Conservation (phyloP, 2,888 invertebrate species). For the Melanargia galathea region DNA sequence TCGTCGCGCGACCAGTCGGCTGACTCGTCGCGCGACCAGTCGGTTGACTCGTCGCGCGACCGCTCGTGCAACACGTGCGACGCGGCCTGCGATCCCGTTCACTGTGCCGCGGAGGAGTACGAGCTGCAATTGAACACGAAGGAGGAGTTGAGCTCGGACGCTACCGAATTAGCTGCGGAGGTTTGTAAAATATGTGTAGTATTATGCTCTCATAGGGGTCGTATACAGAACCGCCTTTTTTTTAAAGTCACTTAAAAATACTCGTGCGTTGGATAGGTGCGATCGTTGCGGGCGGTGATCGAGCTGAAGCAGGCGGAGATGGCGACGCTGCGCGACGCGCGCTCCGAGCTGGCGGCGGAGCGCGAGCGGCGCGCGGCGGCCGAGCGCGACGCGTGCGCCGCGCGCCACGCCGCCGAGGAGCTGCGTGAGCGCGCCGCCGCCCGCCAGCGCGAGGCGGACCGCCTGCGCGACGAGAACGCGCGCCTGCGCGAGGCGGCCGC, state of each 20-base stretch:
- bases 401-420: constrained; percentile 94
- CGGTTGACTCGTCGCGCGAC: constrained; percentile 48
- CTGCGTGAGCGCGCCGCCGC: constrained; percentile 89
- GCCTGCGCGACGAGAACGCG: constrained; percentile 84
- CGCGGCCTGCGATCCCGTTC: constrained; percentile 74
- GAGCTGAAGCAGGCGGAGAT: constrained; percentile 94
- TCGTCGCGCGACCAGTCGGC: constrained; percentile 49
- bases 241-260: no score
- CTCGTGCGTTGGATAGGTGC: constrained; percentile 64
- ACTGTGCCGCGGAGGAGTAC: constrained; percentile 67
- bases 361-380: constrained; percentile 88
- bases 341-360: constrained; percentile 86
- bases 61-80: constrained; percentile 62
- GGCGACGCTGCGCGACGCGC: constrained; percentile 87
- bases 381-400: constrained; percentile 87
- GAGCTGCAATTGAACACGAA: constrained; percentile 62
- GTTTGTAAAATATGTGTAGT: constrained; percentile 46
- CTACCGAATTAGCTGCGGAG: constrained; percentile 75
- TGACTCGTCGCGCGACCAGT: constrained; percentile 39
- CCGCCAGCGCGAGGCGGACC: constrained; percentile 87
- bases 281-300: constrained; percentile 91
- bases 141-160: constrained; percentile 74
- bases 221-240: no score
- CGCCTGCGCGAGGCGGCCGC: constrained; percentile 87
- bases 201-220: no score